Evolutionary conservation across 2,888 invertebrate genomes (phyloP), one percentile per base, ranked within the genome.

Genomic region (Thecocarcelia acutangulata): DNA sequence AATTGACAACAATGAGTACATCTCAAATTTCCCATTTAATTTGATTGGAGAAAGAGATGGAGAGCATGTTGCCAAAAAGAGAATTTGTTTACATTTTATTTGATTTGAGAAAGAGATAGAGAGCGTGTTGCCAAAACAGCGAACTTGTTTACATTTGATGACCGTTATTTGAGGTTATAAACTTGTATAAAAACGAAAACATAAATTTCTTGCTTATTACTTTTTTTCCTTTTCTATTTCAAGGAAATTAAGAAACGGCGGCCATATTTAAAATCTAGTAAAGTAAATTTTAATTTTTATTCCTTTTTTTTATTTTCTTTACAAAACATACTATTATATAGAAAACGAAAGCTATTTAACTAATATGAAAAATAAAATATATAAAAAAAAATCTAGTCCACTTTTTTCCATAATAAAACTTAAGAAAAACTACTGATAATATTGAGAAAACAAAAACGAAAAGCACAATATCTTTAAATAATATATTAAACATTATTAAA

Each of bases 181-280:
- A 46, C 12, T 52, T 76, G 74, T 77, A 73, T 42, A 66, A 63
- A 78, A 77, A 59, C n/a, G n/a, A 42, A 66, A 33, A 46, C n/a
- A 66, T 46, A 72, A 78, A 70, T 74, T 83, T 70, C 69, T 76
- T 63, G 74, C 68, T 79, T 64, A 54, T 52, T 68, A 61, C 42
- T 58, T 56, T 11, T 15, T 9, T 61, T 64, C 59, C 44, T 40
- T 70, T 42, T 42, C 21, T 42, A 64, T 76, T 63, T 24, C 54
- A 64, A 15, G 40, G 46, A n/a, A 76, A 50, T 64, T 75, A 78
- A 83, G 44, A 50, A 46, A 66, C 78, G 61, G 82, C 74, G 59
- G 82, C 82, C 82, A 82, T 82, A 82, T 79, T 73, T 66, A 59
- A 81, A 82, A 70, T 74, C 82, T 82, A 82, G 82, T 82, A 82